phyloP scores from a whole-genome alignment of 2,888 invertebrate genomes.

The Doris montereyensis region DNA sequence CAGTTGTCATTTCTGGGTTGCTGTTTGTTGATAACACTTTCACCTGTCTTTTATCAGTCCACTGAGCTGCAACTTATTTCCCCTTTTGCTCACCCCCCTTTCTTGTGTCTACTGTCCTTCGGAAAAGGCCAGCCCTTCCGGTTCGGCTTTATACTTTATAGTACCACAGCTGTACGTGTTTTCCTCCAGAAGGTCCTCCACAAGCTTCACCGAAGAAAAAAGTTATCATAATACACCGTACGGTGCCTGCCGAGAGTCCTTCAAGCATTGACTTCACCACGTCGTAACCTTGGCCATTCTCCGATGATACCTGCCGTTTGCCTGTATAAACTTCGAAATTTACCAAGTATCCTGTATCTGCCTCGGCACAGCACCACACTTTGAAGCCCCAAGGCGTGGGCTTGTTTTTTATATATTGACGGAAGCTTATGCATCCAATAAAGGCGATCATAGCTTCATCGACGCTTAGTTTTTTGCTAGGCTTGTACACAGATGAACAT shows the following conservation, averaged over 20 bases:
- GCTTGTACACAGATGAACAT: constrained; percentile 7
- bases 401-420: constrained; percentile 16
- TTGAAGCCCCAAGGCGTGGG: constrained; percentile 35
- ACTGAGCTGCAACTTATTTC: constrained; percentile 32
- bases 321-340: constrained; percentile 32
- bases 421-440: constrained; percentile 21
- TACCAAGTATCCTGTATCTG: constrained; percentile 22
- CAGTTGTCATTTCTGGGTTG: too few species aligned
- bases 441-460: constrained; percentile 32
- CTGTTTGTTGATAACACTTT: too few species aligned
- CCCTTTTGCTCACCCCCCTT: constrained; percentile 40
- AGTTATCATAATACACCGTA: too few species aligned
- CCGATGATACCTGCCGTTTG: too few species aligned
- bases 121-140: constrained; percentile 37
- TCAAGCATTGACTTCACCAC: too few species aligned
- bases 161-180: constrained; percentile 39
- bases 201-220: not conserved
- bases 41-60: too few species aligned
- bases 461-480: not conserved
- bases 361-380: too few species aligned
- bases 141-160: constrained; percentile 27
- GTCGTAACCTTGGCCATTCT: too few species aligned
- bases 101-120: not conserved
- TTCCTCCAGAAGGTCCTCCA: not conserved
- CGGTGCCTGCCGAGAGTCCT: too few species aligned